Evolutionary conservation across 2,888 invertebrate species (phyloP), one percentile per base, ranked within the genome.

Genomic region (Neocrepidodera transversa): DNA sequence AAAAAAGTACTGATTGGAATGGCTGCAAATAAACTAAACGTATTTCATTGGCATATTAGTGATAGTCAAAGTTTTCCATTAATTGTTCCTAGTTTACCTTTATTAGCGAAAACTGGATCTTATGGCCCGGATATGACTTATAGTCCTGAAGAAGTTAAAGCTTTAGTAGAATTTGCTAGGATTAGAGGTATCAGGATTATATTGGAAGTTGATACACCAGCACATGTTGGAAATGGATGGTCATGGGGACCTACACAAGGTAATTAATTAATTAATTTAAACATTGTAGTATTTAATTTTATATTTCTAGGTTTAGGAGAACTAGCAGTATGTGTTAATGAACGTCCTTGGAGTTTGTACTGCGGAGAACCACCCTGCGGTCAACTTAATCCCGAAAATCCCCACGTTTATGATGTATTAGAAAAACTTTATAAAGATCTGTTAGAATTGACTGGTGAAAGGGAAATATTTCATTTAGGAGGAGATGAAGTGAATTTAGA

Each of bases 31-130:
- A 97, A 97, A 79, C 78, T 96, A 65, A 97, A 97, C 80, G 92
- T 93, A 1, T 91, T 97, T 74, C 96, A 97, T 74, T 96, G 96
- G 96, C 92, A 93, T 73, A 83, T 92, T 23, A 89, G 89, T 3
- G 97, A 97, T 78, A 93, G 95, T 10, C 95, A 96, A 77, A 93
- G 95, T 66, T 96, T 96, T 79, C 96, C 97, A 0, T 88, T 93
- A 76, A 86, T 89, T 63, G 86, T 92, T 2, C 85, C 86, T 17
- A 83, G 86, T 63, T 89, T 87, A 52, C 93, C 93, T 0, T 87
- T 91, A 75, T 81, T 94, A 75, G 89, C 92, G 0, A 85, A 87
- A 64, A 89, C 90, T 77, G 97, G 97, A 16, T 93, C 96, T 0
- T 93, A 92, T 76, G 89, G 92, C 1, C 89, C 91, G 49, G 88